phyloP scores from a whole-genome alignment of 2,888 invertebrate species.

The Polydrusus pterygomalis region DNA sequence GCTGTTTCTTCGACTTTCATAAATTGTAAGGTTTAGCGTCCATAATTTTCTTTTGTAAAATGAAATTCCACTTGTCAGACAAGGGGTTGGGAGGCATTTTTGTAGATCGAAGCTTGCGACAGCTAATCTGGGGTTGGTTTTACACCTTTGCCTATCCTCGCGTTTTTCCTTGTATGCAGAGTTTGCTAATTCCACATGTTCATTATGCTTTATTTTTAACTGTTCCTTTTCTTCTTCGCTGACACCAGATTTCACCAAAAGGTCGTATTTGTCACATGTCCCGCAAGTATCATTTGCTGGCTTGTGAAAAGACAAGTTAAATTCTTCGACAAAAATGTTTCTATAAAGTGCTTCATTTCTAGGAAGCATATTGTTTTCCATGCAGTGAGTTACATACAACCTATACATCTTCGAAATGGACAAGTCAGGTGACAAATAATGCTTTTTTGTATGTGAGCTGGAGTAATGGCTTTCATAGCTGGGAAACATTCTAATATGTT shows the following conservation, averaged over 20 bases:
- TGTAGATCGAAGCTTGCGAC: conserved; percentile 3
- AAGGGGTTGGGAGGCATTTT: conserved; percentile 10
- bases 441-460: conserved; percentile 29
- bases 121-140: not conserved
- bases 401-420: conserved; percentile 28
- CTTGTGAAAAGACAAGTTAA: conserved; percentile 35
- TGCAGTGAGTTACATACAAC: conserved; percentile 24
- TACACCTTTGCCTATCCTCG: conserved; percentile 20
- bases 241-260: conserved; percentile 17
- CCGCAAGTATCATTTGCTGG: conserved; percentile 39
- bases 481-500: conserved; percentile 34
- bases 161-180: conserved; percentile 14
- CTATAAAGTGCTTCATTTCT: not conserved
- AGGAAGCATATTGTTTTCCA: not conserved
- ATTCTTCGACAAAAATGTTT: conserved; percentile 34
- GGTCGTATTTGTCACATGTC: conserved; percentile 33
- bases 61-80: conserved; percentile 14
- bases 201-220: not conserved
- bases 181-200: conserved; percentile 21
- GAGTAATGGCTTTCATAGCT: conserved; percentile 36
- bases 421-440: conserved; percentile 17
- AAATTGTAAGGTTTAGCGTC: not conserved
- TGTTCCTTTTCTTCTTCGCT: conserved; percentile 15
- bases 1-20: not conserved
- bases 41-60: conserved; percentile 21